Conservation (phyloP, 2,797 vertebrate species). For the Linurgus olivaceus region DNA sequence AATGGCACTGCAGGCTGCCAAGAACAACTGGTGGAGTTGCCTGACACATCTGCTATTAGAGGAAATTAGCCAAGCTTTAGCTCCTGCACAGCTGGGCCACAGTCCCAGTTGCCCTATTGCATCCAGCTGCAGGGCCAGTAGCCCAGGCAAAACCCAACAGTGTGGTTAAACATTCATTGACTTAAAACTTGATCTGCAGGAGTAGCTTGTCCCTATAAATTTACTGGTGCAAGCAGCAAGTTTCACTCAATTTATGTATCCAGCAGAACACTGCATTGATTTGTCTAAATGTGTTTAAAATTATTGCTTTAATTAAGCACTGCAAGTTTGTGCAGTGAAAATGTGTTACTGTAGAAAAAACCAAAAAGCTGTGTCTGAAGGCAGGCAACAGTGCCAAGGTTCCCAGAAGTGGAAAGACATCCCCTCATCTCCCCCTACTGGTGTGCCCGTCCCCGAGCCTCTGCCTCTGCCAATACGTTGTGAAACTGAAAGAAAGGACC, state of each 20-base stretch:
- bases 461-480: background rate
- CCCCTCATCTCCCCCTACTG: constrained; percentile 44
- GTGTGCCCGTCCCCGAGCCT: background rate
- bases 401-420: constrained; percentile 11
- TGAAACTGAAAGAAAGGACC: background rate
- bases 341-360: background rate
- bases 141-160: background rate
- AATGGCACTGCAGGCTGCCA: constrained; percentile 46
- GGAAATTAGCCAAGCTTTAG: constrained; percentile 44
- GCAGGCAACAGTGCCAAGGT: background rate
- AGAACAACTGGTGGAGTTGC: constrained; percentile 55
- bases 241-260: background rate
- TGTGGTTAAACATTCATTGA: background rate
- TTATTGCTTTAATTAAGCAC: constrained; percentile 11
- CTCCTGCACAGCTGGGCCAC: constrained; percentile 48
- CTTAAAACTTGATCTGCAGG: background rate
- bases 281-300: background rate
- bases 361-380: background rate
- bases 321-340: background rate
- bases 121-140: constrained; percentile 49
- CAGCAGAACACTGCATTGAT: background rate
- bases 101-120: constrained; percentile 21
- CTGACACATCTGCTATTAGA: constrained; percentile 57
- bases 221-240: background rate
- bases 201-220: background rate